Evolutionary conservation across 1,140 invertebrate species (phyloP).

Genomic region (Euwallacea fornicatus): DNA sequence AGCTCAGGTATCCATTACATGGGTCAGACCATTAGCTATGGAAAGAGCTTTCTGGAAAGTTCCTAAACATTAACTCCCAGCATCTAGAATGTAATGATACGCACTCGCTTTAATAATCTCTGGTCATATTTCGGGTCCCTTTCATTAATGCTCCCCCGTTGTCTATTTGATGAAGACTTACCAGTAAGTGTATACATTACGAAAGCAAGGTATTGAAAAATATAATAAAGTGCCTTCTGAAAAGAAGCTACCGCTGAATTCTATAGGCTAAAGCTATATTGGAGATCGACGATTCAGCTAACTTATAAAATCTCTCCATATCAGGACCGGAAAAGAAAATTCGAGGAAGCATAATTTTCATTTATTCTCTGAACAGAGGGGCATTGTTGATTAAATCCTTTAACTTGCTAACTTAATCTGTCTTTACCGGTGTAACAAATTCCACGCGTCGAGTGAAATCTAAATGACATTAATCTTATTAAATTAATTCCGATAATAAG

Average conservation of each 20-base stretch:
- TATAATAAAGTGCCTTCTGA: conserved; percentile 5
- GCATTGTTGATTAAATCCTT: too few relatives aligned
- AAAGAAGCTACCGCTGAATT: conserved; percentile 11
- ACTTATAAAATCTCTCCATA: conserved; percentile 3
- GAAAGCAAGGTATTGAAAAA: conserved; percentile 5
- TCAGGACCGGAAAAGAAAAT: conserved; percentile 3
- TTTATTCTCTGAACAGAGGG: not conserved
- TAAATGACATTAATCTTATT: not conserved
- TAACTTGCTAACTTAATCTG: too few relatives aligned
- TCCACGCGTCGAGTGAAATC: not conserved
- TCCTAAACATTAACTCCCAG: too few relatives aligned
- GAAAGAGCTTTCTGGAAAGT: too few relatives aligned
- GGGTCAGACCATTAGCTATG: too few relatives aligned
- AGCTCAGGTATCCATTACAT: too few relatives aligned
- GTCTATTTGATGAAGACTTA: too few relatives aligned
- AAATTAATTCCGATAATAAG: not conserved
- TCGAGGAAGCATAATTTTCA: not conserved
- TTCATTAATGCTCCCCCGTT: too few relatives aligned
- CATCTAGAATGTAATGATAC: too few relatives aligned
- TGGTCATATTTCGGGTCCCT: too few relatives aligned
- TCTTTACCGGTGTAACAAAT: too few relatives aligned
- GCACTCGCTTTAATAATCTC: too few relatives aligned
- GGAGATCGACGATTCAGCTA: conserved; percentile 11
- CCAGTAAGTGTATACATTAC: not conserved
- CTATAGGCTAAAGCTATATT: conserved; percentile 8